Percentiles rank a stretch among this genome's conserved stretches.
Evolutionary conservation across 2,113 vertebrate genomes (phyloP).

Genomic region (Gulo gulo): DNA sequence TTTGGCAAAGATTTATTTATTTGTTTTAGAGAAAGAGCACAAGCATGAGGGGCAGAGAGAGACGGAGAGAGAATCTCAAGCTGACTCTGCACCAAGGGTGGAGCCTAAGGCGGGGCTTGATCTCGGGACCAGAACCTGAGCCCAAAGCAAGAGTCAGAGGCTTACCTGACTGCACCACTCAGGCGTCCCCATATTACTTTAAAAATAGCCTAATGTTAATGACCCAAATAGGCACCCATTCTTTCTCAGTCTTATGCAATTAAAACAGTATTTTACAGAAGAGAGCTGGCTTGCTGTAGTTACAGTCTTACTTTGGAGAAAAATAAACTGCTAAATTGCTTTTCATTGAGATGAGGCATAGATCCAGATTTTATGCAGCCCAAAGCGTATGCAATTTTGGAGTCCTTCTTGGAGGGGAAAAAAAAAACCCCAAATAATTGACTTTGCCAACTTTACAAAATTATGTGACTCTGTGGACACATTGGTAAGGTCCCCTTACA

Average conservation of each 20-base stretch:
- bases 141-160: not conserved
- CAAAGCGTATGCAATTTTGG: not conserved
- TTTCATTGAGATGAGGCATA: not conserved
- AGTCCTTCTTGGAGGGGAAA: not conserved
- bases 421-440: not conserved
- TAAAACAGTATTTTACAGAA: not conserved
- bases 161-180: not conserved
- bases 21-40: not conserved
- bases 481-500: not conserved
- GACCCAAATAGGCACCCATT: not conserved
- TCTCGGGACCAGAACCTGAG: not conserved
- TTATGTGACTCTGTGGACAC: not conserved
- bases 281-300: not conserved
- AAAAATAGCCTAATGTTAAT: constrained; percentile 16
- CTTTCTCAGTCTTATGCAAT: not conserved
- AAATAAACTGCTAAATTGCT: not conserved
- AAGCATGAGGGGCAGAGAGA: not conserved
- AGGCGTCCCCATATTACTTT: not conserved
- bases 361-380: not conserved
- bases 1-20: not conserved
- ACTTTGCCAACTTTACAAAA: not conserved
- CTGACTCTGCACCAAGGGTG: not conserved
- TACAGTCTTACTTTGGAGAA: not conserved
- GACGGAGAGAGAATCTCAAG: not conserved
- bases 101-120: not conserved